Conservation (phyloP, 1,140 invertebrate genomes). For the Tetraneura akinire region DNA sequence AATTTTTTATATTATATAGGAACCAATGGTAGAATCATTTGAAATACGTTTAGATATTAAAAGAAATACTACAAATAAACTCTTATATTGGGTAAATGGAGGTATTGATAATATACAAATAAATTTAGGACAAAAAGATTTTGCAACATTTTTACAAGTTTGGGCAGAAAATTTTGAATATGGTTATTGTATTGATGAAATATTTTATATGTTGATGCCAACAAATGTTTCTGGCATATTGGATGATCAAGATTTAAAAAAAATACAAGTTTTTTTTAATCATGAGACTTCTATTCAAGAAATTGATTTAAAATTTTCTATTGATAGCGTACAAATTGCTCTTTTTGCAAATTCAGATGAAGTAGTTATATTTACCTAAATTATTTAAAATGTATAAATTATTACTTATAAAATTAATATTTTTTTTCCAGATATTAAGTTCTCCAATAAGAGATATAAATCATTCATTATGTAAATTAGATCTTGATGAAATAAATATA, state of each 20-base stretch:
- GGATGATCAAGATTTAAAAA: slow-evolving; percentile 68
- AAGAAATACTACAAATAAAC: slow-evolving; percentile 57
- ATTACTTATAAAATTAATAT: neutral
- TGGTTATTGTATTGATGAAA: slow-evolving; percentile 26
- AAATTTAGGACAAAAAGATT: slow-evolving; percentile 73
- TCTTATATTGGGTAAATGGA: slow-evolving; percentile 36
- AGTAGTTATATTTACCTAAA: slow-evolving; percentile 56
- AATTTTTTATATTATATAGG: slow-evolving; percentile 61
- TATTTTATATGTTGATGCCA: neutral
- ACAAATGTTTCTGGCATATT: slow-evolving; percentile 54
- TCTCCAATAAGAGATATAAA: slow-evolving; percentile 74
- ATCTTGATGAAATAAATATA: slow-evolving; percentile 70
- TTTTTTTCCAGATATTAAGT: slow-evolving; percentile 64
- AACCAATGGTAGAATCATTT: slow-evolving; percentile 76
- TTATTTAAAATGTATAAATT: neutral
- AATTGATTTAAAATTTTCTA: slow-evolving; percentile 63
- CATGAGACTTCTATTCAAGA: slow-evolving; percentile 68
- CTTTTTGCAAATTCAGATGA: slow-evolving; percentile 75
- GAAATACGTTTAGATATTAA: slow-evolving; percentile 74
- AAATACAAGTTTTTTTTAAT: slow-evolving; percentile 74
- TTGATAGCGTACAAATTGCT: slow-evolving; percentile 71
- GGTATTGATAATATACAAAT: slow-evolving; percentile 67
- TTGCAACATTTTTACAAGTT: slow-evolving; percentile 69
- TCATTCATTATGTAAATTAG: slow-evolving; percentile 71
- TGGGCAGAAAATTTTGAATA: slow-evolving; percentile 66